These are phyloP conservation scores for Albula goreensis DNA, from an alignment of 2,113 vertebrate species.

Conservation along the genomic window DNA sequence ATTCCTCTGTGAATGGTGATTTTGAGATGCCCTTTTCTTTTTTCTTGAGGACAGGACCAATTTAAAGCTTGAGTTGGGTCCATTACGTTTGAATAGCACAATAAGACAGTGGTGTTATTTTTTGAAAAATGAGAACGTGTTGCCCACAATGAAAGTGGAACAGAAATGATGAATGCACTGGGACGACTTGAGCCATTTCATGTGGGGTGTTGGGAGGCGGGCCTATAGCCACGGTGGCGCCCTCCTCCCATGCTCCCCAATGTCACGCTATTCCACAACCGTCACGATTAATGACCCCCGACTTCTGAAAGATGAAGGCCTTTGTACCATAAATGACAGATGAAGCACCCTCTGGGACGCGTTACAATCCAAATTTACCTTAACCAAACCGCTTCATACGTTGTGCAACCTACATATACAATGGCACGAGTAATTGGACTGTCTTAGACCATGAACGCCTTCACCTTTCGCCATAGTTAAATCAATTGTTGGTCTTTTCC, in stretches of 20 bases:
- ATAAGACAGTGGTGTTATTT: constrained; percentile 51
- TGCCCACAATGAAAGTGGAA: constrained; percentile 51
- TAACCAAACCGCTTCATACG: not conserved
- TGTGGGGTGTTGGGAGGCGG: not conserved
- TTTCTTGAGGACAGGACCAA: not conserved
- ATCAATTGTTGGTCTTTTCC: too few relatives aligned
- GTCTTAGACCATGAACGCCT: not conserved
- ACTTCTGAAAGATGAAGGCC: not conserved
- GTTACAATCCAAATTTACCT: not conserved
- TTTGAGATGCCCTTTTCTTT: not conserved
- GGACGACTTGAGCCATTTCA: constrained; percentile 38
- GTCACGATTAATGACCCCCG: not conserved
- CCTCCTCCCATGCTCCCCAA: not conserved
- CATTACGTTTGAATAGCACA: not conserved
- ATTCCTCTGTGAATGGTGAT: not conserved
- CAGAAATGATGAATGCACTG: constrained; percentile 59
- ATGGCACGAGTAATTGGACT: not conserved
- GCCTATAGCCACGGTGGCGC: not conserved
- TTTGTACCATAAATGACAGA: not conserved
- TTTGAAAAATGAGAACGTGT: constrained; percentile 54
- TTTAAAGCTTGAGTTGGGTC: constrained; percentile 14
- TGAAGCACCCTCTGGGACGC: not conserved
- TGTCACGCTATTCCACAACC: not conserved
- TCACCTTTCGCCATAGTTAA: too few relatives aligned
- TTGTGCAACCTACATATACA: not conserved